Evolutionary conservation across 2,797 vertebrate species (phyloP).

Genomic region (Sebastolobus alascanus): DNA sequence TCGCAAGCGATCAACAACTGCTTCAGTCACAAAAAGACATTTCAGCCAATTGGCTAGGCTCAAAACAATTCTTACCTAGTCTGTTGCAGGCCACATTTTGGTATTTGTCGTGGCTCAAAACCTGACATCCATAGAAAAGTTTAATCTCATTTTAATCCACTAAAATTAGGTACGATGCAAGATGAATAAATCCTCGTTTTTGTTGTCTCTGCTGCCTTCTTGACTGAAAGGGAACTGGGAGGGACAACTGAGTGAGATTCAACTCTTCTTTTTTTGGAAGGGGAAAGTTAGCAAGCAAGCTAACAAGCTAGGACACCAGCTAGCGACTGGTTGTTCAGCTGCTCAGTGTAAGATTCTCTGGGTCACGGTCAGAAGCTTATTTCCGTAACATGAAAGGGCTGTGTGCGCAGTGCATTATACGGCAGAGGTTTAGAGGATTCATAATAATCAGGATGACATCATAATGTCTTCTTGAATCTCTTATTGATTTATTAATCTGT

Average conservation of each 20-base stretch:
- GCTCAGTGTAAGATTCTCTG: too few species aligned
- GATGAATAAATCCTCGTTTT: background rate
- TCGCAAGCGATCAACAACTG: background rate
- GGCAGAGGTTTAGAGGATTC: background rate
- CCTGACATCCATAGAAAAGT: too few species aligned
- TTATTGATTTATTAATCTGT: constrained; percentile 2
- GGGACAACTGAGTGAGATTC: too few species aligned
- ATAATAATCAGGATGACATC: background rate
- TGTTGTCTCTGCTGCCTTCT: too few species aligned
- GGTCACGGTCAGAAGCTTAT: background rate
- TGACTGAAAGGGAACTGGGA: too few species aligned
- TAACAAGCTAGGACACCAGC: background rate
- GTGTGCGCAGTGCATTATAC: background rate
- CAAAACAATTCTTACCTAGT: too few species aligned
- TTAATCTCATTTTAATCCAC: background rate
- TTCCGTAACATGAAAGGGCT: background rate
- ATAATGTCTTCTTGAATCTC: background rate
- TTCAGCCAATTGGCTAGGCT: background rate
- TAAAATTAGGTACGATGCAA: background rate
- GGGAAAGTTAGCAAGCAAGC: background rate
- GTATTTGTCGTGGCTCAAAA: too few species aligned
- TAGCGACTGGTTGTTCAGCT: too few species aligned
- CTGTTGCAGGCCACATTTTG: too few species aligned
- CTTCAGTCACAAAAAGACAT: background rate
- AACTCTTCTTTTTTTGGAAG: too few species aligned